Percentiles rank a stretch among this genome's conserved stretches.
These are phyloP conservation scores for Amblyopsis hoosieri DNA, from an alignment of 2,797 vertebrate genomes.

Conservation along the genomic window DNA sequence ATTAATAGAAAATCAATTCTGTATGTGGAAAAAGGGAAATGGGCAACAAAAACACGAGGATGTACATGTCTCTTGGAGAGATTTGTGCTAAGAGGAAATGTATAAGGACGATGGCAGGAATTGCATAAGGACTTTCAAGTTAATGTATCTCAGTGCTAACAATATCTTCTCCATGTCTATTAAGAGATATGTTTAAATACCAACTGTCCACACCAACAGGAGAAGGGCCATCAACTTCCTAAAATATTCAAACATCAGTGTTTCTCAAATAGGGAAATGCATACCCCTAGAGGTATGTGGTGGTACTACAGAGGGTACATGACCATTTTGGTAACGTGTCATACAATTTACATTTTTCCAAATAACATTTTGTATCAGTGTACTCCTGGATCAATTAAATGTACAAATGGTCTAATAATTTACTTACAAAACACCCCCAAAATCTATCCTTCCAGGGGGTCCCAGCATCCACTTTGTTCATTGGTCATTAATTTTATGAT, in stretches of 20 bases:
- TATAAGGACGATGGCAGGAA: conserved; percentile 11
- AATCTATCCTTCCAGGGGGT: too few species aligned
- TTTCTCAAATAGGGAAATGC: too few species aligned
- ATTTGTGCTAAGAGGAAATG: conserved; percentile 26
- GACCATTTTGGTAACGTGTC: too few species aligned
- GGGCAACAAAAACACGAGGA: conserved; percentile 40
- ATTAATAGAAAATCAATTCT: conserved; percentile 79
- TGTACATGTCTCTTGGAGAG: conserved; percentile 56
- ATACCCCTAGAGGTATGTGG: too few species aligned
- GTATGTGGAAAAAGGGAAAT: conserved; percentile 64
- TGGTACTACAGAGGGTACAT: too few species aligned
- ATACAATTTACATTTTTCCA: too few species aligned
- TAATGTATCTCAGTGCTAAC: conserved; percentile 24
- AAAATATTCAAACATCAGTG: too few species aligned
- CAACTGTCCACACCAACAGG: background rate
- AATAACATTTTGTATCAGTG: too few species aligned
- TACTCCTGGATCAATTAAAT: too few species aligned
- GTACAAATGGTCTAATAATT: too few species aligned
- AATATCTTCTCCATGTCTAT: conserved; percentile 8
- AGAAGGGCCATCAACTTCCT: background rate
- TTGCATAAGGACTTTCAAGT: conserved; percentile 23
- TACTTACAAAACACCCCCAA: too few species aligned
- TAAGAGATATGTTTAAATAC: conserved; percentile 20
- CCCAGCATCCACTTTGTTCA: too few species aligned
- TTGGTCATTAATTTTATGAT: background rate